Evolutionary conservation across 2,888 invertebrate species (phyloP), one percentile per base, ranked within the genome.

Genomic region (Ectropis crepuscularia): DNA sequence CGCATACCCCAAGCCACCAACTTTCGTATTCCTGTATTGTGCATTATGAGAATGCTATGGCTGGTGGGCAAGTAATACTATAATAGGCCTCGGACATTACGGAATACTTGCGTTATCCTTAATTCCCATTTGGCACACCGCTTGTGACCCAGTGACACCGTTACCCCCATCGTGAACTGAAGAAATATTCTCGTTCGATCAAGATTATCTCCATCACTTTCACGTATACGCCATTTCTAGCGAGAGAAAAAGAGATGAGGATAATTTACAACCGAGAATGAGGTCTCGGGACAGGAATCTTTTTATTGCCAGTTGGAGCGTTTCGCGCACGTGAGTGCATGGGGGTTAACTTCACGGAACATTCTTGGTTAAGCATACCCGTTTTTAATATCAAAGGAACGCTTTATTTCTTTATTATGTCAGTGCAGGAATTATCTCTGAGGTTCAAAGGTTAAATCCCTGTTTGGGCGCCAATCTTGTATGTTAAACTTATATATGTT

Each of bases 141-240:
- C 71, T 72, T 75, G 77, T 81, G 84, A 79, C 85, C 85, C 65
- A 83, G 70, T 83, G 75, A 80, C 83, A 82, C 74, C 61, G 66
- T 74, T 76, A 38, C 59, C 59, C 63, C 63, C 47, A 57, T 51
- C 57, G 57, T 50, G 61, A 65, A 43, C 47, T 51, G 53, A 37
- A 59, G 69, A 75, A 74, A 77, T 78, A 80, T 80, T 76, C 51
- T 37, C 49, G 11, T 7, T 10, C 37, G 11, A n/a, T 49, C 49
- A 11, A 49, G 4, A 49, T 49, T 11, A 11, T 11, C 7, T 38
- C n/a, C 1, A 5, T 49, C 11, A 8, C 49, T 49, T 38, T 11
- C 48, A 36, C 36, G 1, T 12, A 0, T 0, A 48, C 9, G 36
- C n/a, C 38, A 38, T 11, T 49, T 38, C n/a, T 38, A 38, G 11